phyloP scores from a whole-genome alignment of 1,140 invertebrate species.

The Triops longicaudatus region DNA sequence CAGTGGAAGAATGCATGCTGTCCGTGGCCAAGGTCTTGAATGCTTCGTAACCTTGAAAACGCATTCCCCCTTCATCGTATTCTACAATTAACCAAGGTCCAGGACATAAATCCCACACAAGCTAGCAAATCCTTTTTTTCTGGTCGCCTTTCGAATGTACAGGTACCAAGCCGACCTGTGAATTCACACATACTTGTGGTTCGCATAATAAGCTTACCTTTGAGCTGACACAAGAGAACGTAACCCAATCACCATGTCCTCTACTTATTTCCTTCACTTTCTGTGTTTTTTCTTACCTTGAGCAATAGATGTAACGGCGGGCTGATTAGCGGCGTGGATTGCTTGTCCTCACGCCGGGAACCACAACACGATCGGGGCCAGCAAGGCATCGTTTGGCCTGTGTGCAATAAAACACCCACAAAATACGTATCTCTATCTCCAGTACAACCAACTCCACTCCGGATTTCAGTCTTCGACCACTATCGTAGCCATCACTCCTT shows the following conservation, averaged over 20 bases:
- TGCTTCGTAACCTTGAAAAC: not conserved
- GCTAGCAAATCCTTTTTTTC: too few relatives aligned
- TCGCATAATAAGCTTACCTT: too few relatives aligned
- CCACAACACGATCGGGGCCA: conserved; percentile 3
- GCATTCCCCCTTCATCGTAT: not conserved
- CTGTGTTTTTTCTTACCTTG: not conserved
- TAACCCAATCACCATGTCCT: too few relatives aligned
- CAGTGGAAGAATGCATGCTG: not conserved
- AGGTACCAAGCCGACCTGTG: too few relatives aligned
- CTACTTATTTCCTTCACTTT: not conserved
- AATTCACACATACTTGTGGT: too few relatives aligned
- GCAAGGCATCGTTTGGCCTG: not conserved
- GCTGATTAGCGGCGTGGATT: not conserved
- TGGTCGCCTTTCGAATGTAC: too few relatives aligned
- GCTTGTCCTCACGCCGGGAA: not conserved
- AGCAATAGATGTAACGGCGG: not conserved
- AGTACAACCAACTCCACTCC: not conserved
- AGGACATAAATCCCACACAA: too few relatives aligned
- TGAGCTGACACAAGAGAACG: too few relatives aligned
- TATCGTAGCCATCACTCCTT: too few relatives aligned
- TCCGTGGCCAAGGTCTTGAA: not conserved
- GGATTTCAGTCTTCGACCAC: not conserved
- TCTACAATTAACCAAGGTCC: too few relatives aligned
- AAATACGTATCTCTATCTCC: too few relatives aligned
- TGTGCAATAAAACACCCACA: not conserved